Conservation (phyloP, 1,140 invertebrate genomes). For the Carposina sasakii region DNA sequence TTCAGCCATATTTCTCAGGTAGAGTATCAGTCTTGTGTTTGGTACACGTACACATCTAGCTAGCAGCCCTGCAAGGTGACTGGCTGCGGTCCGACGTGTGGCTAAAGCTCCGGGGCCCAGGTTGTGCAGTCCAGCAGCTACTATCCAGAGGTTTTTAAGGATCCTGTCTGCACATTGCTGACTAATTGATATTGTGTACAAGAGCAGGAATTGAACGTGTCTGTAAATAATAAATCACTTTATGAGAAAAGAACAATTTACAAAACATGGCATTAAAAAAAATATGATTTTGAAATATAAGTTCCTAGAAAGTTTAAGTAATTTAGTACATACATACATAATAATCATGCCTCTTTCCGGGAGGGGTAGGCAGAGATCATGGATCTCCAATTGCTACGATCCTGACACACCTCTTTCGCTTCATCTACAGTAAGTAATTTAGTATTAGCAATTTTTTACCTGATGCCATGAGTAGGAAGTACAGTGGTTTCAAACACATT, state of each 20-base stretch:
- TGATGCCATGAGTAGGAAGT: conserved; percentile 65
- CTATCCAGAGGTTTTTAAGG: conserved; percentile 50
- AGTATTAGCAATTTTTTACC: no score
- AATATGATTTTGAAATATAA: no score
- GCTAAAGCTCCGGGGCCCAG: conserved; percentile 53
- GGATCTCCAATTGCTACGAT: no score
- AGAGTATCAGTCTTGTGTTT: conserved; percentile 49
- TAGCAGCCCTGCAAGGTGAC: conserved; percentile 57
- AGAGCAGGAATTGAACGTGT: conserved; percentile 63
- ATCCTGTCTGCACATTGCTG: conserved; percentile 57
- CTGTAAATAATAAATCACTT: conserved; percentile 42
- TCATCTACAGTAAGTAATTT: not conserved
- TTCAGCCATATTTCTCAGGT: conserved; percentile 60
- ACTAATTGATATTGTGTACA: conserved; percentile 66
- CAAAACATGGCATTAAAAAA: no score
- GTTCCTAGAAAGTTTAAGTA: no score
- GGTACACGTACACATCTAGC: conserved; percentile 56
- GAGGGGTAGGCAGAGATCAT: no score
- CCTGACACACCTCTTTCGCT: no score
- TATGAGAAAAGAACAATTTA: no score
- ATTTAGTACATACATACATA: no score
- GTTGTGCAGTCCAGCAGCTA: conserved; percentile 48
- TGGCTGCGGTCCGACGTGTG: conserved; percentile 57
- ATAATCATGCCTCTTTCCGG: no score
- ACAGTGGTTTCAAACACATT: conserved; percentile 62